phyloP scores from a whole-genome alignment of 2,888 invertebrate species.

The Hypomecis punctinalis region DNA sequence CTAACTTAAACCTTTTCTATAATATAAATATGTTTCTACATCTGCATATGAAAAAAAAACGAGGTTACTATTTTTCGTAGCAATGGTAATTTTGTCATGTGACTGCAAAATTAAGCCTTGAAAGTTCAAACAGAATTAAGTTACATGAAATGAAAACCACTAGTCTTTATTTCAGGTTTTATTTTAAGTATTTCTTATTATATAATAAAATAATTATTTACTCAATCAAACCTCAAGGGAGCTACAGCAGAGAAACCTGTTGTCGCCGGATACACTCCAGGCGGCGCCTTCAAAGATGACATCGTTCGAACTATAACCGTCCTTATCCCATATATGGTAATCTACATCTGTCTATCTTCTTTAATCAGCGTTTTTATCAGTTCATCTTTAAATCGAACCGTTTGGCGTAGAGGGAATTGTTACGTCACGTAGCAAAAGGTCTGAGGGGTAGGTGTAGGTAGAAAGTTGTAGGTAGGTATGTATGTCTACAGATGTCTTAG shows the following conservation, averaged over 20 bases:
- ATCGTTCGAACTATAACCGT: slow-evolving; percentile 70
- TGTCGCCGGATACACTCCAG: slow-evolving; percentile 70
- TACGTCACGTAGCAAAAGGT: slow-evolving; percentile 68
- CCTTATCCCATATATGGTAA: slow-evolving; percentile 76
- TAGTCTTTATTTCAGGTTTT: no score
- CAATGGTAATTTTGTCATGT: no score
- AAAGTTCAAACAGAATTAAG: no score
- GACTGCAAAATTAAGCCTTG: no score
- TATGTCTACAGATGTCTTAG: slow-evolving; percentile 52
- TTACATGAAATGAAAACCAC: no score
- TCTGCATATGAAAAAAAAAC: no score
- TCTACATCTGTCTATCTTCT: slow-evolving; percentile 70
- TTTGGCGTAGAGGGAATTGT: slow-evolving; percentile 65
- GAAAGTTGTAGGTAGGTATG: slow-evolving; percentile 53
- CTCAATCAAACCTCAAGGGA: slow-evolving; percentile 22
- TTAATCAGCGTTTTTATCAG: slow-evolving; percentile 63
- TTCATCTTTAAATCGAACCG: slow-evolving; percentile 71
- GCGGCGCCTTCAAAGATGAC: slow-evolving; percentile 76
- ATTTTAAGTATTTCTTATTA: background rate
- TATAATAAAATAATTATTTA: background rate
- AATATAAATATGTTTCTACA: no score
- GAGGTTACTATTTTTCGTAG: no score
- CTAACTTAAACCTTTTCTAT: no score
- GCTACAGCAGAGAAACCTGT: slow-evolving; percentile 59
- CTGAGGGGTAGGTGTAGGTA: slow-evolving; percentile 67